Conservation (phyloP, 2,113 vertebrate species). For the Dissostichus mawsoni region DNA sequence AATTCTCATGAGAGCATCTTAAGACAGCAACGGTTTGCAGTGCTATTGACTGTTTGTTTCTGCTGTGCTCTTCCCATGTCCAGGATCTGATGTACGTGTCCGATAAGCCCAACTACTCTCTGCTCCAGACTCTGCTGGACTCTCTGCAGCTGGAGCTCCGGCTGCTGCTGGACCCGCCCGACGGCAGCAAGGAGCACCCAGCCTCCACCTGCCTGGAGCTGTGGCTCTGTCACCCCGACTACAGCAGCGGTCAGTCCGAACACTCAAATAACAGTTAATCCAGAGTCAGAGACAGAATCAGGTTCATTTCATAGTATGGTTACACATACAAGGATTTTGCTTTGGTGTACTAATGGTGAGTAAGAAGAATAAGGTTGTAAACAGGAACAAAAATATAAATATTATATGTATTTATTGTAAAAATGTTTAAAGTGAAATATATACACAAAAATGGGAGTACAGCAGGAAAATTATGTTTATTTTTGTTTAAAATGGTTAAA, state of each 20-base stretch:
- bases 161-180: conserved; percentile 84
- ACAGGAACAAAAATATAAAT: neutral
- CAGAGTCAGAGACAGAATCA: too few relatives aligned
- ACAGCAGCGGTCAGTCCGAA: conserved; percentile 83
- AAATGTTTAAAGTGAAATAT: too few relatives aligned
- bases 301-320: too few relatives aligned
- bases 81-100: conserved; percentile 86
- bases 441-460: too few relatives aligned
- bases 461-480: neutral
- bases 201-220: conserved; percentile 91
- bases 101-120: conserved; percentile 81
- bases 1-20: neutral
- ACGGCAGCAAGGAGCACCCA: conserved; percentile 86
- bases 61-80: neutral
- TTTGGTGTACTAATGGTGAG: too few relatives aligned
- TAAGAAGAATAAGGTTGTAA: neutral
- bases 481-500: neutral
- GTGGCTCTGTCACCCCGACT: conserved; percentile 86
- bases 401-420: too few relatives aligned
- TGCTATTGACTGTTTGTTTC: neutral
- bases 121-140: conserved; percentile 84
- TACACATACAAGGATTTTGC: too few relatives aligned
- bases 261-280: neutral
- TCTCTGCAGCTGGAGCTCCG: conserved; percentile 84
- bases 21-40: neutral